Base-by-base conservation (phyloP, 30 jellyfish, hydroid and myxozoan genomes). In the Rhopilema esculentum region DNA sequence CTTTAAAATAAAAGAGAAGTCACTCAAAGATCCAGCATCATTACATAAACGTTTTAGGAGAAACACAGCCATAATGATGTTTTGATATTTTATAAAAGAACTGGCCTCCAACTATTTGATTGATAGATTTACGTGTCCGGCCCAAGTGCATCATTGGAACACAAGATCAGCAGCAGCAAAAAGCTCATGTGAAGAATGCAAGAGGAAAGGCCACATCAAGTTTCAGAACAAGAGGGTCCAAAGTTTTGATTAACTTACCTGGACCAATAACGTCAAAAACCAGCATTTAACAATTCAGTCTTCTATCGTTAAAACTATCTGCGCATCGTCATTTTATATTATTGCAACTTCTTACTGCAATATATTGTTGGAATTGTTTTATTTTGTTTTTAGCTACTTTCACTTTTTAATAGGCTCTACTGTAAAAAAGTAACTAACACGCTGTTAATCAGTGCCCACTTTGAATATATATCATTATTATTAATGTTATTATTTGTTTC, bases 161-260 rank as follows among this genome's bases (percentile, higher is more conserved):
- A 73, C 84, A 73, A 73, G 84, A 73, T 73, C 32, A 73, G 84
- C 84, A 73, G 84, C 84, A 24, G 69, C 84, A 48, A 73, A 73
- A 51, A 66, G 62, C 23, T 77, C 33, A 29, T 77, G 87, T 77
- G 77, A 24, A 77, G 77, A 18, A 77, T 28, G 12, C 87, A 49
- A 61, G 87, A 53, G 61, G 28, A 72, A 77, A 77, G 87, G 87
- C 87, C 66, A 18, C 87, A 24, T 77, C 75, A 49, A 77, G 87
- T 77, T 52, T 77, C 76, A 50, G 87, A 77, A 49, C 32, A 77
- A 53, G 76, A 76, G 83, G 83, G 29, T 25, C 83, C 66, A 72
- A 72, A 72, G 67, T 48, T 72, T 72, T 26, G 83, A 72, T 25
- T 72, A 25, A 72, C 83, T 72, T 4, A 72, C 67, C 83, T 72